These are phyloP conservation scores for Nothocercus nigrocapillus DNA, from an alignment of 2,113 vertebrate genomes.

Conservation along the genomic window DNA sequence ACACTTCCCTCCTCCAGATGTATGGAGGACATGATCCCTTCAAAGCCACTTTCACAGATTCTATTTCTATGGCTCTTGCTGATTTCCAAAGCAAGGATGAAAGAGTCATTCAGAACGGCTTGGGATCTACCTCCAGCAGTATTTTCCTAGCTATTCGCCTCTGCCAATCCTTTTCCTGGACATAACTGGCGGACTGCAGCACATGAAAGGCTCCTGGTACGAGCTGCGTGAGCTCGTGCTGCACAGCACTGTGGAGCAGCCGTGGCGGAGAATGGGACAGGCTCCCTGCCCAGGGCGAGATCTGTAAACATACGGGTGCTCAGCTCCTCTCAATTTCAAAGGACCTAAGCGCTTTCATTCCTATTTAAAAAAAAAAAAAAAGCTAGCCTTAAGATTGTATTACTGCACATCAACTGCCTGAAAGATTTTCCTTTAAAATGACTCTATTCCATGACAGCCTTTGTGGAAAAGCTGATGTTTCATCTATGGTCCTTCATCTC, in stretches of 20 bases:
- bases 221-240: slow-evolving; percentile 17
- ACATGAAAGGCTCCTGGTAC: slow-evolving; percentile 51
- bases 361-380: neutral
- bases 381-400: neutral
- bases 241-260: neutral
- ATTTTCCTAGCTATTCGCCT: slow-evolving; percentile 49
- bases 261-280: neutral
- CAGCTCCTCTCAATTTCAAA: slow-evolving; percentile 16
- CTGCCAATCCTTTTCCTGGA: slow-evolving; percentile 29
- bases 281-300: neutral
- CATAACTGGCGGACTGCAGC: neutral
- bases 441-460: neutral
- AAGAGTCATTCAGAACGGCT: slow-evolving; percentile 48
- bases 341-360: neutral
- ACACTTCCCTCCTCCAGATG: neutral
- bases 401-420: neutral
- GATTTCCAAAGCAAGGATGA: slow-evolving; percentile 19
- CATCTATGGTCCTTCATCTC: neutral
- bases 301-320: neutral
- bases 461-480: slow-evolving; percentile 1
- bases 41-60: neutral
- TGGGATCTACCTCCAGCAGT: neutral
- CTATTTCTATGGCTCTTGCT: neutral
- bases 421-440: neutral
- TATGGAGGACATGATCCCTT: neutral